A percentile compares a stretch with the other conserved stretches of the same genome.
phyloP scores from a whole-genome alignment of 2,113 vertebrate species.

The Anhinga anhinga region DNA sequence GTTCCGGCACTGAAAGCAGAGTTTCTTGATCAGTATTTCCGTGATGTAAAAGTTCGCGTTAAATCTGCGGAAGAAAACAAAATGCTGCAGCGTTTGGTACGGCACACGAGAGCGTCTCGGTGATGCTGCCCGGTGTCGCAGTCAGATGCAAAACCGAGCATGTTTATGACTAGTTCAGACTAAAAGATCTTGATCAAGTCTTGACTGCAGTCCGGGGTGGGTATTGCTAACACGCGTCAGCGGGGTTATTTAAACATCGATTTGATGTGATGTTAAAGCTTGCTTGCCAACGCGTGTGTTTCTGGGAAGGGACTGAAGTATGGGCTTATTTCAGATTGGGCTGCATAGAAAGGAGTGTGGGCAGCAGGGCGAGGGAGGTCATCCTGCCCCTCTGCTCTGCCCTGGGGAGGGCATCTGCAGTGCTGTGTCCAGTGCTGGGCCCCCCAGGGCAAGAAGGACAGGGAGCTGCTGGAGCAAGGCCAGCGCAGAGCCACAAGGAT shows the following conservation, averaged over 20 bases:
- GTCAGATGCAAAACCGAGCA: not conserved
- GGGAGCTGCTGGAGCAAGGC: too few relatives aligned
- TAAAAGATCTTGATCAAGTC: not conserved
- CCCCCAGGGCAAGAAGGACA: too few relatives aligned
- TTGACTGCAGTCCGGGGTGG: not conserved
- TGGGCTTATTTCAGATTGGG: not conserved
- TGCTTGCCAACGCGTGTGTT: fast-evolving
- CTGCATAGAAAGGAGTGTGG: too few relatives aligned
- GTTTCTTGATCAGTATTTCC: not conserved
- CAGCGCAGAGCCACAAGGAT: too few relatives aligned
- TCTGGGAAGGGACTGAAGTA: not conserved
- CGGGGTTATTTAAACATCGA: not conserved
- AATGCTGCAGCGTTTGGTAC: fast-evolving
- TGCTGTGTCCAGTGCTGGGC: too few relatives aligned
- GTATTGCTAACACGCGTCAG: not conserved
- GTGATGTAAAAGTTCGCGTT: not conserved
- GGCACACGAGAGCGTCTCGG: fast-evolving
- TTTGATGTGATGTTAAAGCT: not conserved
- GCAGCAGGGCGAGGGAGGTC: too few relatives aligned
- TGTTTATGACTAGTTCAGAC: not conserved
- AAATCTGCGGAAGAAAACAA: too few relatives aligned
- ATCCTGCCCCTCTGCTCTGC: too few relatives aligned
- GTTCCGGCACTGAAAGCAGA: not conserved
- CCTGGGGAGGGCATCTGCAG: too few relatives aligned
- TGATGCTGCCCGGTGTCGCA: fast-evolving